Conservation (phyloP, 2,888 invertebrate genomes). For the Antheraea yamamai region DNA sequence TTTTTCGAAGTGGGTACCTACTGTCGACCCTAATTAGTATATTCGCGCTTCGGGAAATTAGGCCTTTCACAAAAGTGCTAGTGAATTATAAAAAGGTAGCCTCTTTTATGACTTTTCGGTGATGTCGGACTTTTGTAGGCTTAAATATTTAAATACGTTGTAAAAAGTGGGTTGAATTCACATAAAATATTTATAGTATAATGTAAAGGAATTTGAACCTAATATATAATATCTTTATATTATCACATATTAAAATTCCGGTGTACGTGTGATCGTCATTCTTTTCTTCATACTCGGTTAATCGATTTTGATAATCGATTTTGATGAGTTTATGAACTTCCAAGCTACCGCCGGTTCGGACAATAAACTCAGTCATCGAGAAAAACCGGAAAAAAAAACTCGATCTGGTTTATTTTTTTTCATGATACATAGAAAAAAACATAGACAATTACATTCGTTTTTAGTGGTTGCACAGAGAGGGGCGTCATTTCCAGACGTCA, state of each 20-base stretch:
- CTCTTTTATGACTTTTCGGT: background rate
- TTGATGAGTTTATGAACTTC: too few species aligned
- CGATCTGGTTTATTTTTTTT: too few species aligned
- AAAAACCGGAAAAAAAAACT: too few species aligned
- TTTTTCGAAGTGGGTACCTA: background rate
- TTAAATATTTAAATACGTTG: background rate
- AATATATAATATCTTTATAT: too few species aligned
- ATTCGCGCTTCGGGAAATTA: background rate
- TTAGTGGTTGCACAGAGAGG: too few species aligned
- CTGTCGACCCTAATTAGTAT: background rate
- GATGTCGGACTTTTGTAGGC: background rate
- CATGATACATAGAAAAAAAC: too few species aligned
- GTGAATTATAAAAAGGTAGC: background rate
- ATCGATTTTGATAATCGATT: too few species aligned
- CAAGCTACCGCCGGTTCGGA: too few species aligned
- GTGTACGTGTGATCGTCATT: background rate
- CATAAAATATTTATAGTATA: background rate
- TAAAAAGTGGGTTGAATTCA: background rate
- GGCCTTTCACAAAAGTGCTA: background rate
- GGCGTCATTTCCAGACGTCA: too few species aligned
- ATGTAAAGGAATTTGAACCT: background rate
- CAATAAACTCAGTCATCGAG: too few species aligned
- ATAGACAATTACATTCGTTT: too few species aligned
- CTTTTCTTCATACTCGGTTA: too few species aligned
- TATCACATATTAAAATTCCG: background rate